Evolutionary conservation across 2,113 vertebrate species (phyloP), one percentile per base, ranked within the genome.

Genomic region (Callithrix jacchus): DNA sequence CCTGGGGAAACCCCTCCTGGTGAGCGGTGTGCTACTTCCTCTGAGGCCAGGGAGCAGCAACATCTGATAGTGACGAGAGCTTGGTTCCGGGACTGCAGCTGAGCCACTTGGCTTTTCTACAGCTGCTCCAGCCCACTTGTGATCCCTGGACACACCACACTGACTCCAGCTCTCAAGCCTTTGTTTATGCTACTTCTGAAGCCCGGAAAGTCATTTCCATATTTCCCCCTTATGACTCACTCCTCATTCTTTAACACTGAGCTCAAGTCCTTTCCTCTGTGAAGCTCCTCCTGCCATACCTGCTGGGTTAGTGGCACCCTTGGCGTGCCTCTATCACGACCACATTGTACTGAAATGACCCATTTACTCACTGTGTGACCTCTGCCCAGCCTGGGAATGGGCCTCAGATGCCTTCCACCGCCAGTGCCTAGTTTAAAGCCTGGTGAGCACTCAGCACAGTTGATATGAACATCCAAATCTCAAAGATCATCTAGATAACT

Each of bases 21-120:
- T 5, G 7, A 14, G 21, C n/a, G 3, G 2, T 8, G 37, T 35
- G 40, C 77, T 27, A 25, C 49, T 49, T 32, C 45, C 1, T 42
- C 10, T 6, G n/a, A 47, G 2, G 54, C 18, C 47, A 54, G 0
- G 2, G 37, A 42, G 30, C 18, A 25, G 8, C 40, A 7, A 40
- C 0, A 0, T 25, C 84, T 82, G 8, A 42, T 0, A 13, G 45
- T 3, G 23, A 45, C 17, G 2, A 40, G 35, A 52, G 10, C 18
- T 8, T 2, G 13, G n/a, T 61, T 83, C 61, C 9, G 35, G 68
- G 87, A 23, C 30, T 5, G 20, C 18, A 37, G 90, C 66, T 8
- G 20, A 23, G 52, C 20, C 18, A 6, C 17, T 0, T 0, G 61
- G 12, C 25, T 14, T 3, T 52, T 32, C 45, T 64, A 68, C 2